Evolutionary conservation across 2,113 vertebrate species (phyloP).

Genomic region (Galbula dea): DNA sequence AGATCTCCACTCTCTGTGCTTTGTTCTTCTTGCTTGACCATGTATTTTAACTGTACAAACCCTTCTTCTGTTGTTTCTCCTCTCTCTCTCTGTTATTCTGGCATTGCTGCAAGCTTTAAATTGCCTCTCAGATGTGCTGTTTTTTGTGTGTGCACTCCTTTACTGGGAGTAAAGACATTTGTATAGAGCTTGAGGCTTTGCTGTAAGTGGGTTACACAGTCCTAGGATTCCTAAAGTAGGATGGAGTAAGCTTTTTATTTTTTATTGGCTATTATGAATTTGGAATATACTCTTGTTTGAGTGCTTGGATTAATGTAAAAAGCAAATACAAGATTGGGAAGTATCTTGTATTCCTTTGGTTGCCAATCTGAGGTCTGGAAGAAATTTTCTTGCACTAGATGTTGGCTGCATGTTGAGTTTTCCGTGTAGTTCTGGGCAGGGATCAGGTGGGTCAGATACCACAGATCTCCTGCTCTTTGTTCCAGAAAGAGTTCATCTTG

Average conservation of each 20-base stretch:
- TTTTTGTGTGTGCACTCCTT: neutral
- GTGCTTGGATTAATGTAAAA: conserved; percentile 1
- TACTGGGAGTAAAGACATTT: neutral
- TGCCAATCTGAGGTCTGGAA: conserved; percentile 45
- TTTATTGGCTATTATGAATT: neutral
- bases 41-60: neutral
- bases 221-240: neutral
- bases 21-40: neutral
- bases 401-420: conserved; percentile 22
- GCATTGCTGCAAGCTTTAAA: neutral
- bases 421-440: neutral
- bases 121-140: neutral
- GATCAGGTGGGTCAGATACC: conserved; percentile 24
- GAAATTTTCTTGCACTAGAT: conserved; percentile 10
- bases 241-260: neutral
- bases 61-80: neutral
- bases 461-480: neutral
- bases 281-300: neutral
- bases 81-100: neutral
- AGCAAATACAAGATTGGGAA: conserved; percentile 18
- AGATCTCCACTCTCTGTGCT: neutral
- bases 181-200: neutral
- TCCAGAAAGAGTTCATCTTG: neutral
- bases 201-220: neutral
- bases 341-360: conserved; percentile 7